Base-by-base conservation (phyloP, 2,797 vertebrate species). In the Apogon hyalosoma region DNA sequence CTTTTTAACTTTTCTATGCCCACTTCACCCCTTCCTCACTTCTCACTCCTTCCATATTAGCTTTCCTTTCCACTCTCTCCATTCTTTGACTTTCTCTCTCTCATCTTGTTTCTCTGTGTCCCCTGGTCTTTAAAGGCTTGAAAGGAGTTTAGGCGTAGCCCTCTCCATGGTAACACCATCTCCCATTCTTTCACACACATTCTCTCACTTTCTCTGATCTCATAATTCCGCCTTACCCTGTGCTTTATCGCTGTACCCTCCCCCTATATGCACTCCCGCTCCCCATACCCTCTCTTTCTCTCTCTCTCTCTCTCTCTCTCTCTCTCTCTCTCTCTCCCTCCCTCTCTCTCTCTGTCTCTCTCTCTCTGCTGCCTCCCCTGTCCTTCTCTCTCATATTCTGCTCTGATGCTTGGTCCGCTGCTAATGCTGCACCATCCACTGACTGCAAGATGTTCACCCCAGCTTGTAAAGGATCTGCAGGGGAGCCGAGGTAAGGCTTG, bases 121-220 rank as follows among this genome's bases (percentile, higher is more conserved):
- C 33, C 15, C 33, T 55, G 21, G 50, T 80, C 46, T 70, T 43
- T 63, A 62, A 74, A 72, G 46, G 69, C 64, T 81, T 73, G 69
- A 61, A 64, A 70, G 70, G 74, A 84, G 47, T 82, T 82, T 66
- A 85, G 79, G 75, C 43, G 75, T 84, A 79, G 47, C 80, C 83
- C 59, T 90, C 87, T 81, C 89, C 90, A 92, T 91, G 88, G 90
- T 79, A 90, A 92, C 87, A 70, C 73, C 80, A 82, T 63, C 81
- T 80, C 67, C 58, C 70, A 69, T 82, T 81, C 59, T 82, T 45
- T 54, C 56, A 49, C 75, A 63, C 71, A 69, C 42, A 59, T 61
- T 77, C 68, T 67, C 67, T 69, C 58, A 11, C 67, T 57, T 54
- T 66, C 69, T 79, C 73, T 79, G 77, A 69, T 86, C 78, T 86